Evolutionary conservation across 2,888 invertebrate genomes (phyloP).

Genomic region (Oscheius myriophilus): DNA sequence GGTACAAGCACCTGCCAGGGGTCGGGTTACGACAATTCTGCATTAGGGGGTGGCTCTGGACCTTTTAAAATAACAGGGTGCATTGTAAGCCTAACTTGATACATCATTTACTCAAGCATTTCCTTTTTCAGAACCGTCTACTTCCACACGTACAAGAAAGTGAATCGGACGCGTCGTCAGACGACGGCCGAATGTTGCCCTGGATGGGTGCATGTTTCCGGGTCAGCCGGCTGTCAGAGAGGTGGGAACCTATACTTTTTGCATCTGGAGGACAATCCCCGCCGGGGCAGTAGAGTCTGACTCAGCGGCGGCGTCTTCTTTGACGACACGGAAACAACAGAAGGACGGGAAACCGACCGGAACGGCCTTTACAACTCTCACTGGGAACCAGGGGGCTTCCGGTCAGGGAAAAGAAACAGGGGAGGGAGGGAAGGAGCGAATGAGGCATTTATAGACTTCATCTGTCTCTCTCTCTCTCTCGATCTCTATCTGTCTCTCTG

Average conservation of each 20-base stretch:
- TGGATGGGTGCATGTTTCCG: constrained; percentile 73
- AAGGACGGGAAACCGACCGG: constrained; percentile 1
- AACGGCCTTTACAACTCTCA: constrained; percentile 9
- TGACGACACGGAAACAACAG: constrained; percentile 1
- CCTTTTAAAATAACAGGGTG: too few species aligned
- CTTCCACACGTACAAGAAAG: constrained; percentile 73
- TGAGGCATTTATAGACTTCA: too few species aligned
- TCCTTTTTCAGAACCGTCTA: constrained; percentile 73
- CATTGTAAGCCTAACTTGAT: too few species aligned
- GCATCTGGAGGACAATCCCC: not conserved
- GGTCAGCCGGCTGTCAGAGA: constrained; percentile 72
- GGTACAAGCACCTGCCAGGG: not conserved
- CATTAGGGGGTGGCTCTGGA: not conserved
- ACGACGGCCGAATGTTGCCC: constrained; percentile 74
- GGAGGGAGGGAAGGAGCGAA: too few species aligned
- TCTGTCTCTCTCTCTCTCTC: too few species aligned
- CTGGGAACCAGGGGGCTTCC: too few species aligned
- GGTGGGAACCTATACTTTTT: constrained; percentile 60
- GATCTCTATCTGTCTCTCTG: too few species aligned
- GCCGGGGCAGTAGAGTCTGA: constrained; percentile 15
- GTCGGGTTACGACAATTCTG: not conserved
- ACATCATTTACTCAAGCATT: too few species aligned
- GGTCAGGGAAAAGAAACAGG: too few species aligned
- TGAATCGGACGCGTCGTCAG: constrained; percentile 72
- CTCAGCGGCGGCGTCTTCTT: constrained; percentile 10